Conservation (phyloP, 2,888 invertebrate species). For the Agonopterix subpropinquella region DNA sequence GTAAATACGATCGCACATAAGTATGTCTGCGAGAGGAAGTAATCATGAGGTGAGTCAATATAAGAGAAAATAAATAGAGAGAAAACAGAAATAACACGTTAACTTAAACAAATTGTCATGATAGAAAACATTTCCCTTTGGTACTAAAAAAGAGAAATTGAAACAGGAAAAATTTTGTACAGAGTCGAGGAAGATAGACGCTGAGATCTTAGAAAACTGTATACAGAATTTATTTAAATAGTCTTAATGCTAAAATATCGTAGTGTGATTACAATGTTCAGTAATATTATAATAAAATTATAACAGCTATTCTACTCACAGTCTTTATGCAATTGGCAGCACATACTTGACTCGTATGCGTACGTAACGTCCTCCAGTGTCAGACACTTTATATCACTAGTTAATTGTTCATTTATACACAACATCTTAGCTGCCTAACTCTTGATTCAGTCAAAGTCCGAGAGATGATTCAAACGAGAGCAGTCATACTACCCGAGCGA, state of each 20-base stretch:
- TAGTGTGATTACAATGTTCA: slow-evolving; percentile 35
- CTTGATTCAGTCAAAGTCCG: slow-evolving; percentile 11
- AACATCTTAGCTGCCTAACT: not conserved
- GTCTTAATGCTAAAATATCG: slow-evolving; percentile 27
- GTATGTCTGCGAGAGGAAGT: too few relatives aligned
- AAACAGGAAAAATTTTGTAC: slow-evolving; percentile 25
- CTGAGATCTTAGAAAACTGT: slow-evolving; percentile 70
- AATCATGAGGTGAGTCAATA: too few relatives aligned
- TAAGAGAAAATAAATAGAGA: slow-evolving; percentile 54
- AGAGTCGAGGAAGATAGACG: slow-evolving; percentile 34
- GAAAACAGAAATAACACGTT: slow-evolving; percentile 37
- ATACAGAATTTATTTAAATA: slow-evolving; percentile 43
- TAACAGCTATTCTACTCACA: slow-evolving; percentile 43
- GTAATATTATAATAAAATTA: slow-evolving; percentile 27
- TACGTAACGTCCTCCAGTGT: slow-evolving; percentile 1
- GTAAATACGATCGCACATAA: too few relatives aligned
- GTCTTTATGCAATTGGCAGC: slow-evolving; percentile 48
- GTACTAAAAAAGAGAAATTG: slow-evolving; percentile 50
- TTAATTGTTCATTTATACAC: slow-evolving; percentile 3
- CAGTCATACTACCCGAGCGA: slow-evolving; percentile 59
- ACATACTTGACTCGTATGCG: not conserved
- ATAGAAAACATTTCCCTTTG: slow-evolving; percentile 48
- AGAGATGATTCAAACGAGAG: slow-evolving; percentile 41
- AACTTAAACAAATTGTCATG: slow-evolving; percentile 53
- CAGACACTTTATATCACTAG: slow-evolving; percentile 14